Base-by-base conservation (phyloP, 2,797 vertebrate species). In the Tenualosa thibaudeaui region DNA sequence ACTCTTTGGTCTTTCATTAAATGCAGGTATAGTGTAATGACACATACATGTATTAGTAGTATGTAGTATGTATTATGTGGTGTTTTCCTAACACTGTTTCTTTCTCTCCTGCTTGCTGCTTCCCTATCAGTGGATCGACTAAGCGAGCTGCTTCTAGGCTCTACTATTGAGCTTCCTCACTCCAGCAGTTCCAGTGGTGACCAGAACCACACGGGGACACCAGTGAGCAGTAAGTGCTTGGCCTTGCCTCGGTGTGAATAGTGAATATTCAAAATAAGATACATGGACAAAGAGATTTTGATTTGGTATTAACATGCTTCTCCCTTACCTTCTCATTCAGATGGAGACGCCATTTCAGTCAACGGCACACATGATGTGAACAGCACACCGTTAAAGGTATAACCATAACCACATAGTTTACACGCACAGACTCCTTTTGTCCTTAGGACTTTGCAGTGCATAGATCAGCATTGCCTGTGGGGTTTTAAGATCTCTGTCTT, bases 41-140 rank as follows among this genome's bases (percentile, higher is more conserved):
- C 8, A 78, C 1, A 43, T 75, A 19, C 6, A 7, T 19, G n/a
- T n/a, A n/a, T n/a, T n/a, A n/a, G n/a, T n/a, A n/a, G n/a, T n/a
- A n/a, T n/a, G n/a, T 78, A 51, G 50, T 9, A 2, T 78, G 71
- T 78, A 17, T 75, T 75, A 9, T 46, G 71, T 40, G 26, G 26
- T 5, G 46, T 78, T 46, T 78, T 75, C n/a, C 26, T 71, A 26
- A 71, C 65, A 71, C 65, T 10, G 3, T 46, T 46, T 43, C 71
- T 13, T 78, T 19, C 17, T 12, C 5, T 7, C 40, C 12, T 31
- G 12, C 49, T 15, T 46, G 86, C 84, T 83, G 87, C 84, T 0
- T 8, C 19, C 2, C 5, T 13, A 49, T 0, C 91, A 98, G 97
- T 98, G 89, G 97, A 98, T 89, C 89, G 91, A 31, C 92, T 98